phyloP scores from a whole-genome alignment of 2,888 invertebrate genomes.

The Hypselothyrea guttata region DNA sequence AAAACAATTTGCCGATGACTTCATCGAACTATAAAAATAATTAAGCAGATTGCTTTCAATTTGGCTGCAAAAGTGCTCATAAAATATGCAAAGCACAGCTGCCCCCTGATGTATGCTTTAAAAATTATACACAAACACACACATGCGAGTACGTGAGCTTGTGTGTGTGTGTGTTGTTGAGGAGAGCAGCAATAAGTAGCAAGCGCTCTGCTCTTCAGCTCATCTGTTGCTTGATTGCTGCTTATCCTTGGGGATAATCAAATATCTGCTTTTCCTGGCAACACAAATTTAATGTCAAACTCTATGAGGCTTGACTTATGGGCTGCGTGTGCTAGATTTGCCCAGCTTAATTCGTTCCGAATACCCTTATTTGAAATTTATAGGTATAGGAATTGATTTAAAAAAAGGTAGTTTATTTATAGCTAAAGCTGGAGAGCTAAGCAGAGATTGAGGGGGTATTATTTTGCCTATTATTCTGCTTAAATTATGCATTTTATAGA shows the following conservation, averaged over 20 bases:
- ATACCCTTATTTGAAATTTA: slow-evolving; percentile 6
- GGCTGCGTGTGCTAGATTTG: slow-evolving; percentile 33
- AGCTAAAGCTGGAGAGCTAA: too few species aligned
- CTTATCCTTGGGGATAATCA: slow-evolving; percentile 57
- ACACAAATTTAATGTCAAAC: slow-evolving; percentile 41
- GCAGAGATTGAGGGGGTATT: too few species aligned
- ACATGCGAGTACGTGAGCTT: neutral
- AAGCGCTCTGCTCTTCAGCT: slow-evolving; percentile 11
- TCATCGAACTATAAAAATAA: slow-evolving; percentile 63
- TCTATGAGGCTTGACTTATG: slow-evolving; percentile 50
- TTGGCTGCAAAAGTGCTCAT: slow-evolving; percentile 13
- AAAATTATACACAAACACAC: slow-evolving; percentile 29
- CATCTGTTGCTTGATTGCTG: slow-evolving; percentile 42
- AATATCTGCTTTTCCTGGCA: slow-evolving; percentile 28
- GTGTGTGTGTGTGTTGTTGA: too few species aligned
- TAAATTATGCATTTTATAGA: too few species aligned
- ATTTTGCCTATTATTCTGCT: too few species aligned
- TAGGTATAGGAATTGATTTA: neutral
- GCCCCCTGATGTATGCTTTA: slow-evolving; percentile 42
- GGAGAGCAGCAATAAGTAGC: neutral
- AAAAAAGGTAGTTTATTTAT: too few species aligned
- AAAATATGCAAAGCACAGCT: slow-evolving; percentile 45
- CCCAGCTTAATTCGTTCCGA: slow-evolving; percentile 16
- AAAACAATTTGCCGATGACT: slow-evolving; percentile 68
- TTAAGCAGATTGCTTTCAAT: slow-evolving; percentile 56